phyloP scores from a whole-genome alignment of 2,113 vertebrate species.

The Recurvirostra avosetta region DNA sequence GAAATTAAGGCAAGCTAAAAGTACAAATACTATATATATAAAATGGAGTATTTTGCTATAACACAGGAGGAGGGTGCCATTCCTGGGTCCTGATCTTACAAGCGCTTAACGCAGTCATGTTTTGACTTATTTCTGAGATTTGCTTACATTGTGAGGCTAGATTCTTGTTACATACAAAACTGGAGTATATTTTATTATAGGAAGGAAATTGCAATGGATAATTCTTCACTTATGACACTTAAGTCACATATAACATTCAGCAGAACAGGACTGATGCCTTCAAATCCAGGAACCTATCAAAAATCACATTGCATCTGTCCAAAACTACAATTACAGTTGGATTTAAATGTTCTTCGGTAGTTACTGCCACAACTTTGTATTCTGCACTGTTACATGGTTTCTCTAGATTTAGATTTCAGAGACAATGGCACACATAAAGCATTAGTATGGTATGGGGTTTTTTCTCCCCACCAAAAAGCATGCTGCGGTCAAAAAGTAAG shows the following conservation, averaged over 20 bases:
- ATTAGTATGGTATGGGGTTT: accelerated
- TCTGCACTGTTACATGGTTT: neutral
- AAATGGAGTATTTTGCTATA: neutral
- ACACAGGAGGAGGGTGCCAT: neutral
- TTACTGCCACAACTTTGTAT: neutral
- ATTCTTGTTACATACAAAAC: neutral
- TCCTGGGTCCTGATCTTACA: neutral
- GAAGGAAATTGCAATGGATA: neutral
- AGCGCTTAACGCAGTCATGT: neutral
- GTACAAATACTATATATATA: neutral
- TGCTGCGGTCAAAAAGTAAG: neutral
- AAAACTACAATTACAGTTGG: neutral
- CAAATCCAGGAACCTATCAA: neutral
- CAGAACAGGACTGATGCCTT: neutral
- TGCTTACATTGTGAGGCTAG: neutral
- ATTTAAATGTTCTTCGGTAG: neutral
- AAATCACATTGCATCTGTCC: neutral
- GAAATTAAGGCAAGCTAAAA: neutral
- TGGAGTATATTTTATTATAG: neutral
- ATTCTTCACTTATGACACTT: neutral
- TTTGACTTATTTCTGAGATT: neutral
- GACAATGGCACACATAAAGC: neutral
- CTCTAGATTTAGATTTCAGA: neutral
- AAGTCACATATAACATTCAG: neutral
- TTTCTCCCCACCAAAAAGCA: neutral